Evolutionary conservation across 2,113 vertebrate species (phyloP).

Genomic region (Anoura caudifer): DNA sequence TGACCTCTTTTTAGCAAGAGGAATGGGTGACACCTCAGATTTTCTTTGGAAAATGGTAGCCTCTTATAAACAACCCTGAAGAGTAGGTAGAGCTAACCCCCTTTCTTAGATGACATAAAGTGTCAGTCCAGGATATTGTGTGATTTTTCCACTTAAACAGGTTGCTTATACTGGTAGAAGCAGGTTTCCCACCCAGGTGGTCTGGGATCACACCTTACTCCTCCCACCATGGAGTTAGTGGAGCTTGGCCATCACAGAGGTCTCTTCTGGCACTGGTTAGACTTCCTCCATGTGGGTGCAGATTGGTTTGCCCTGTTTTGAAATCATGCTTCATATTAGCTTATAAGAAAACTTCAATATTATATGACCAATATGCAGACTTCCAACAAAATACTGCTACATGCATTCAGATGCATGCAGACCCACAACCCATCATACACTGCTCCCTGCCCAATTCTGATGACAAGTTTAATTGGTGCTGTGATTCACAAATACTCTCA

Average conservation of each 20-base stretch:
- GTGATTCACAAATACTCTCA: neutral
- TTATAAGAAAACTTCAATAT: neutral
- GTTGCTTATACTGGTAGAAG: neutral
- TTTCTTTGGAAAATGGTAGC: neutral
- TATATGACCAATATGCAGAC: neutral
- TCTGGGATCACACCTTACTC: neutral
- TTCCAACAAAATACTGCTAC: neutral
- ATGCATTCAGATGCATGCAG: neutral
- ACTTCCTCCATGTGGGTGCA: neutral
- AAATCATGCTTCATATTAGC: neutral
- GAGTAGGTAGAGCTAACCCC: neutral
- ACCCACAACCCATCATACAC: neutral
- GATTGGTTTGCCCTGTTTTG: slow-evolving; percentile 16
- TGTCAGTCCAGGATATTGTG: neutral
- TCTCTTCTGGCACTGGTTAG: neutral
- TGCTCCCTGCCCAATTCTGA: neutral
- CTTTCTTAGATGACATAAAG: neutral
- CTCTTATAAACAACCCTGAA: neutral
- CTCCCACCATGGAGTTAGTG: neutral
- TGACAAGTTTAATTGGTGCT: neutral
- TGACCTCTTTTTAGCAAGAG: neutral
- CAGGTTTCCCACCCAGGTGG: neutral
- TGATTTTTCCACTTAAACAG: neutral
- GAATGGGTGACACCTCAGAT: neutral
- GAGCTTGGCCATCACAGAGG: neutral